Conservation (phyloP, 2,888 invertebrate species). For the Parelbella ahira region DNA sequence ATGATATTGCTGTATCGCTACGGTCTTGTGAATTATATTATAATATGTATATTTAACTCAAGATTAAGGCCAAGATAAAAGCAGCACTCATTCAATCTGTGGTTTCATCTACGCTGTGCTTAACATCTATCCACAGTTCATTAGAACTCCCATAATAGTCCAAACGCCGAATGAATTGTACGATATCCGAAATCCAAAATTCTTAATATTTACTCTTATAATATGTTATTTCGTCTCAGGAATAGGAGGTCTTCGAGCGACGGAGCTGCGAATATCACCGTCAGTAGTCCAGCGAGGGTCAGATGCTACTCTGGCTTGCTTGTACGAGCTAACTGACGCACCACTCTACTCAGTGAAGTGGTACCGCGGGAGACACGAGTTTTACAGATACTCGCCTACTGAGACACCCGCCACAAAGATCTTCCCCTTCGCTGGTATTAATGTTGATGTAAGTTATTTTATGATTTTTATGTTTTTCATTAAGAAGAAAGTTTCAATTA, state of each 20-base stretch:
- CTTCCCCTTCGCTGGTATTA: slow-evolving; percentile 83
- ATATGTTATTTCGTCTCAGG: slow-evolving; percentile 42
- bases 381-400: slow-evolving; percentile 83
- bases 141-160: too few relatives aligned
- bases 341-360: slow-evolving; percentile 85
- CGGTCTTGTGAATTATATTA: too few relatives aligned
- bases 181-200: too few relatives aligned
- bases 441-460: slow-evolving; percentile 83
- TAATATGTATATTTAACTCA: too few relatives aligned
- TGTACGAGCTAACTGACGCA: slow-evolving; percentile 84
- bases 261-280: slow-evolving; percentile 80
- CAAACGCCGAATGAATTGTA: too few relatives aligned
- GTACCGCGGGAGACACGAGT: slow-evolving; percentile 85
- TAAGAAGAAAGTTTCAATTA: too few relatives aligned
- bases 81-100: too few relatives aligned
- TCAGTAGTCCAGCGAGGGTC: slow-evolving; percentile 82
- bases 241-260: slow-evolving; percentile 74
- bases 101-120: too few relatives aligned
- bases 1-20: too few relatives aligned
- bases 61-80: too few relatives aligned
- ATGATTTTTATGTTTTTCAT: neutral
- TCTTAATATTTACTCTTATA: too few relatives aligned
- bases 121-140: too few relatives aligned
- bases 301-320: slow-evolving; percentile 80
- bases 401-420: slow-evolving; percentile 83